Percentiles rank a stretch among this genome's conserved stretches.
Conservation (phyloP, 2,113 vertebrate species). For the Notothenia coriiceps region DNA sequence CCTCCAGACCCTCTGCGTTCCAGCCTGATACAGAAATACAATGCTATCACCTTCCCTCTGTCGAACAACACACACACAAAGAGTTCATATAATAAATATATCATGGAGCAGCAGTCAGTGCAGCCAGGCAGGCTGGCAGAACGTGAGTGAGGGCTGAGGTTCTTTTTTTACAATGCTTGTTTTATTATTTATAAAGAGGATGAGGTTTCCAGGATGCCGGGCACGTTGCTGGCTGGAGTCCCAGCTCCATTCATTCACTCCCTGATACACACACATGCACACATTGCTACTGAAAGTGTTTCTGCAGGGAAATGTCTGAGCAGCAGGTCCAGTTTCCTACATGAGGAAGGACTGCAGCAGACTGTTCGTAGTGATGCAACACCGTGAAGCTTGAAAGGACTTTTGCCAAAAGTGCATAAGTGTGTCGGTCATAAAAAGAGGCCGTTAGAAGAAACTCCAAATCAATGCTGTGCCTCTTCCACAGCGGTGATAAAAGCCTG, state of each 20-base stretch:
- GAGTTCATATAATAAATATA: slow-evolving; percentile 63
- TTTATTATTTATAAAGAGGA: slow-evolving; percentile 79
- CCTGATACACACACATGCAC: slow-evolving; percentile 9
- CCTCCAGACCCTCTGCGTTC: background rate
- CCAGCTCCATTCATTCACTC: slow-evolving; percentile 54
- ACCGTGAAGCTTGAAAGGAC: slow-evolving; percentile 13
- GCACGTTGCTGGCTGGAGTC: slow-evolving; percentile 60
- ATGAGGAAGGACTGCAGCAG: background rate
- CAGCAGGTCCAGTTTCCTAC: slow-evolving; percentile 30
- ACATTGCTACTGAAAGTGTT: slow-evolving; percentile 2
- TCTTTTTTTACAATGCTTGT: slow-evolving; percentile 64
- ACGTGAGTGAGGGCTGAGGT: slow-evolving; percentile 52
- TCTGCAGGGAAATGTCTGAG: slow-evolving; percentile 26
- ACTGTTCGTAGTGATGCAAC: slow-evolving; percentile 16
- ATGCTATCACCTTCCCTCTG: slow-evolving; percentile 35
- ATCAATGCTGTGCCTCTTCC: slow-evolving; percentile 57
- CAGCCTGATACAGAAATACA: slow-evolving; percentile 9
- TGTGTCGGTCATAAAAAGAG: slow-evolving; percentile 48
- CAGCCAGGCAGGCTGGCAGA: slow-evolving; percentile 48
- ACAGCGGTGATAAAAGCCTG: slow-evolving; percentile 64
- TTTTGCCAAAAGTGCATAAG: slow-evolving; percentile 36
- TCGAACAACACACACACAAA: slow-evolving; percentile 34
- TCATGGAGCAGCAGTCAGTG: slow-evolving; percentile 60
- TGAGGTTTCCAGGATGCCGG: slow-evolving; percentile 70
- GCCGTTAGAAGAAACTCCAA: slow-evolving; percentile 42